Evolutionary conservation across 2,113 vertebrate species (phyloP).

Genomic region (Pitta sordida): DNA sequence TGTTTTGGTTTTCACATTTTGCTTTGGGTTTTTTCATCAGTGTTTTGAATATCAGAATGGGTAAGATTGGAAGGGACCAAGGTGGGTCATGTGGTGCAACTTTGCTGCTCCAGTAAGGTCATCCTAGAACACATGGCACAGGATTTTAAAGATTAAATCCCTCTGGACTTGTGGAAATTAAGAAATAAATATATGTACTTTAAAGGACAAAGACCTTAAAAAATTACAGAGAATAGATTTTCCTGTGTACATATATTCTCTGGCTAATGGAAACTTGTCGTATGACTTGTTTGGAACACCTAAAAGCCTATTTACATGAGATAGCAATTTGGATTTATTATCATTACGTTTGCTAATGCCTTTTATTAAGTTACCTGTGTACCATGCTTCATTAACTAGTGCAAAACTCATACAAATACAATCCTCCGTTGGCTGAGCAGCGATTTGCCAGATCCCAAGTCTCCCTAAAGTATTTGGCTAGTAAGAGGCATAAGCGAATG

Average conservation of each 20-base stretch:
- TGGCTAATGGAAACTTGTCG: background rate
- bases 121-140: background rate
- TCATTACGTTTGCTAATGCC: background rate
- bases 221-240: background rate
- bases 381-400: background rate
- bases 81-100: background rate
- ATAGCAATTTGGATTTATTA: background rate
- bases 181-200: background rate
- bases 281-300: background rate
- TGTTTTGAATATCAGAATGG: background rate
- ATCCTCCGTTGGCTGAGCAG: background rate
- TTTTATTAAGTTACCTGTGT: background rate
- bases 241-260: background rate
- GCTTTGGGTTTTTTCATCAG: background rate
- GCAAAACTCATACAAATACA: background rate
- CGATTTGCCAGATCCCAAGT: slow-evolving; percentile 1
- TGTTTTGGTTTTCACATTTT: background rate
- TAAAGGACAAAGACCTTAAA: background rate
- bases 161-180: background rate
- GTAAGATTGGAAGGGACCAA: background rate
- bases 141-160: background rate
- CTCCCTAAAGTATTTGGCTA: background rate
- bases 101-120: background rate
- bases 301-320: background rate
- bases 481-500: background rate